Evolutionary conservation across 1,140 invertebrate genomes (phyloP).

Genomic region (Eupristina koningsbergeri): DNA sequence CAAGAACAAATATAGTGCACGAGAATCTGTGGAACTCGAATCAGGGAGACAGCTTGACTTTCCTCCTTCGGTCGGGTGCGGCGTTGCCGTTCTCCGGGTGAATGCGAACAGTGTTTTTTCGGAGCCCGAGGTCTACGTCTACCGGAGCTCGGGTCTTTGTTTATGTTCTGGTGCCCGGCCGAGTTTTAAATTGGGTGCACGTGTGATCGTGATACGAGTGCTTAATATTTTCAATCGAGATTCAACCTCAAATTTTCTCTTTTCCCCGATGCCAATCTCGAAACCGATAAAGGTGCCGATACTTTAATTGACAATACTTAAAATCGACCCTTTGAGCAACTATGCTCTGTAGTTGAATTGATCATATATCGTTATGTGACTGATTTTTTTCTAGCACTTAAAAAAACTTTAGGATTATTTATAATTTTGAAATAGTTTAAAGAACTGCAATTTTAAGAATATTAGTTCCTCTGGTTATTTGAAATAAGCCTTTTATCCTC

Average conservation of each 20-base stretch:
- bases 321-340: neutral
- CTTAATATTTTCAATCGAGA: neutral
- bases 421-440: neutral
- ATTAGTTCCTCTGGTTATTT: neutral
- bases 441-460: neutral
- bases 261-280: too few relatives aligned
- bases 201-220: too few relatives aligned
- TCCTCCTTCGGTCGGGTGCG: neutral
- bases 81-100: slow-evolving; percentile 14
- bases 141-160: neutral
- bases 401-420: neutral
- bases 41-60: slow-evolving; percentile 39
- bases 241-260: too few relatives aligned
- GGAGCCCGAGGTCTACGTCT: neutral
- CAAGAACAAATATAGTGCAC: slow-evolving; percentile 53
- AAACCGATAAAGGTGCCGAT: neutral
- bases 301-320: neutral
- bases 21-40: slow-evolving; percentile 56
- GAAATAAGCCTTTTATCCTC: neutral
- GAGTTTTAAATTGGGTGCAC: neutral
- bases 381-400: neutral
- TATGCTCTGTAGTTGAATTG: neutral
- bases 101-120: neutral
- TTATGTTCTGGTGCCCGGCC: neutral
- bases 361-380: neutral